Conservation (phyloP, 2,113 vertebrate genomes). For the Heptranchias perlo region DNA sequence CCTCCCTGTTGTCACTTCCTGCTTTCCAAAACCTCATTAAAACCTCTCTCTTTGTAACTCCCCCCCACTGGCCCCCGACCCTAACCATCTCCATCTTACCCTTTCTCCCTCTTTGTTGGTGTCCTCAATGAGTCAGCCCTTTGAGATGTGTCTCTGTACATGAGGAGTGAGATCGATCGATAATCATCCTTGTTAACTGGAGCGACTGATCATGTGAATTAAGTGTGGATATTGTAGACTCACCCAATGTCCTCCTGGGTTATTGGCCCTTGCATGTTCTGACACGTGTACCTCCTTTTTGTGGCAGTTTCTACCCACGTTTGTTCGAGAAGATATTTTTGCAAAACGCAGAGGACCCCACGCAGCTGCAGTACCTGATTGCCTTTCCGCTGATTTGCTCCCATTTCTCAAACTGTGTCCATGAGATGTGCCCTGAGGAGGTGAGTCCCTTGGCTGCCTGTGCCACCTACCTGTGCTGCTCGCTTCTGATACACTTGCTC, state of each 20-base stretch:
- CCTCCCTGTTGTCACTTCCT: neutral
- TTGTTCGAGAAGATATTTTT: constrained; percentile 80
- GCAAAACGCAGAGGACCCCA: constrained; percentile 63
- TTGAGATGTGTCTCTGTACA: too few relatives aligned
- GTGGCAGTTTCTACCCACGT: constrained; percentile 67
- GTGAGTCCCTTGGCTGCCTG: constrained; percentile 54
- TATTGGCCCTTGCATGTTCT: neutral
- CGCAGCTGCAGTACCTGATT: constrained; percentile 70
- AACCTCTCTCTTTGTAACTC: neutral
- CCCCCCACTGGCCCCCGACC: neutral
- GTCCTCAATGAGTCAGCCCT: too few relatives aligned
- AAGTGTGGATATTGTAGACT: neutral
- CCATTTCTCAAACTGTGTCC: constrained; percentile 65
- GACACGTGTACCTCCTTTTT: neutral
- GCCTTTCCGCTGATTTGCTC: constrained; percentile 72
- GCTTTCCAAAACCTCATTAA: neutral
- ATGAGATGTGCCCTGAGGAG: constrained; percentile 87
- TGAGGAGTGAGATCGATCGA: too few relatives aligned
- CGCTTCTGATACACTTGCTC: neutral
- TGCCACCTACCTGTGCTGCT: neutral
- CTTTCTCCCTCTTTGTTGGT: neutral
- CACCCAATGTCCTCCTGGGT: too few relatives aligned
- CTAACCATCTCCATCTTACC: neutral
- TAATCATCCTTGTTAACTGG: neutral
- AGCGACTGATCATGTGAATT: too few relatives aligned